Evolutionary conservation across 2,888 invertebrate genomes (phyloP).

Genomic region (Ashinkailepas kermadecensis): DNA sequence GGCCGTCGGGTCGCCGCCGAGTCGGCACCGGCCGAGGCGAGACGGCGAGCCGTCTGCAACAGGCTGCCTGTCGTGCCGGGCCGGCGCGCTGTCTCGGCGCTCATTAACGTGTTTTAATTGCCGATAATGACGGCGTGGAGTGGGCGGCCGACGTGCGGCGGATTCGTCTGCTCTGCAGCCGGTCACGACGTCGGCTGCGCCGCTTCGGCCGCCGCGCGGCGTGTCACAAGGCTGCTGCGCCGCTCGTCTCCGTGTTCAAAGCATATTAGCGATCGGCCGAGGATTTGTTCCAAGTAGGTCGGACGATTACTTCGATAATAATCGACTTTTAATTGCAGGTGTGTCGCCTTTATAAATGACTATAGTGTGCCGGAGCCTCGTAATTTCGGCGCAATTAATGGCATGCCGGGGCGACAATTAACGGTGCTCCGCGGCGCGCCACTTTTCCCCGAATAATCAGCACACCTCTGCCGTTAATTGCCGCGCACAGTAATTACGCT

Average conservation of each 20-base stretch:
- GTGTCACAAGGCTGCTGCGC: not conserved
- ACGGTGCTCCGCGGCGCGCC: not conserved
- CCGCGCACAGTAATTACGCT: not conserved
- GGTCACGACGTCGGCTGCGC: not conserved
- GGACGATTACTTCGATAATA: constrained; percentile 3
- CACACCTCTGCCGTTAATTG: not conserved
- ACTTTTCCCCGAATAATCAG: constrained; percentile 13
- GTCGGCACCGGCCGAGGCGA: no score
- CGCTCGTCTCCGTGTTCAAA: not conserved
- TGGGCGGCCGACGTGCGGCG: not conserved
- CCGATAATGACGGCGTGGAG: not conserved
- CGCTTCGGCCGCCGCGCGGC: not conserved
- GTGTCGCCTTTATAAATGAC: constrained; percentile 20
- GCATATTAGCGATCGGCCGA: not conserved
- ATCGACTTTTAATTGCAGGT: constrained; percentile 20
- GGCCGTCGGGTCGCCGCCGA: no score
- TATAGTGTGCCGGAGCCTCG: not conserved
- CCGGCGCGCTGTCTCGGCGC: not conserved
- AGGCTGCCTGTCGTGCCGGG: not conserved
- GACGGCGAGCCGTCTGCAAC: no score
- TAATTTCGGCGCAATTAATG: constrained; percentile 16
- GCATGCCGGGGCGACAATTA: constrained; percentile 2
- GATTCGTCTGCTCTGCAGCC: not conserved
- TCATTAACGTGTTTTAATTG: not conserved
- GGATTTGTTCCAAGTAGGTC: not conserved